These are phyloP conservation scores for Rotaria socialis DNA, from an alignment of 2,888 invertebrate species.

Conservation along the genomic window DNA sequence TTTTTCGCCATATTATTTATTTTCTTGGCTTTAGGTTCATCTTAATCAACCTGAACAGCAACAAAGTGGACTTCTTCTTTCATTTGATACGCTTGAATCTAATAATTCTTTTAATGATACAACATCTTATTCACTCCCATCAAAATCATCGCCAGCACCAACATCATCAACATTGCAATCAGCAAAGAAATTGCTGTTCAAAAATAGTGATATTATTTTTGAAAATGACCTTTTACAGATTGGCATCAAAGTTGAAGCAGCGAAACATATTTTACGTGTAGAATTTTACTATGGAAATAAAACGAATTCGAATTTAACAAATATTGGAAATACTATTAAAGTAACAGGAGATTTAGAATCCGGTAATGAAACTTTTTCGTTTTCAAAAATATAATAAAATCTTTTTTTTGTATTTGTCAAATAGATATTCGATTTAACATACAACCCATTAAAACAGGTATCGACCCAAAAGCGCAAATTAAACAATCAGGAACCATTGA, in stretches of 20 bases:
- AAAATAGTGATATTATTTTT: conserved; percentile 94
- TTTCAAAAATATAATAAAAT: too few relatives aligned
- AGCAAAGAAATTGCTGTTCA: conserved; percentile 70
- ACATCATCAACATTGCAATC: background rate
- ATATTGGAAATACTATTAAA: conserved; percentile 70
- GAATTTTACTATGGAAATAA: conserved; percentile 97
- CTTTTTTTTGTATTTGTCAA: too few relatives aligned
- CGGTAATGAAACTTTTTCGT: background rate
- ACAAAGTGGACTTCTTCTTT: conserved; percentile 28
- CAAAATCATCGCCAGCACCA: background rate
- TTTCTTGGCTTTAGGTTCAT: background rate
- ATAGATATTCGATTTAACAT: conserved; percentile 72
- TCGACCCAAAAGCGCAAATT: conserved; percentile 95
- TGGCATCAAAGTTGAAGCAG: conserved; percentile 91
- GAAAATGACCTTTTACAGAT: conserved; percentile 88
- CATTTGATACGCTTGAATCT: background rate
- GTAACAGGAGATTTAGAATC: conserved; percentile 69
- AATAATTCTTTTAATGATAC: background rate
- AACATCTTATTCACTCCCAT: background rate
- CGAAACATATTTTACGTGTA: conserved; percentile 88
- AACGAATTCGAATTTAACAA: conserved; percentile 64
- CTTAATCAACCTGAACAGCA: conserved; percentile 6
- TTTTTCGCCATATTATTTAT: too few relatives aligned
- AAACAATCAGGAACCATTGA: conserved; percentile 96
- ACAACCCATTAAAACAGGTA: conserved; percentile 82